Conservation (phyloP, 2,888 invertebrate genomes). For the Drosophila fulvimacula region DNA sequence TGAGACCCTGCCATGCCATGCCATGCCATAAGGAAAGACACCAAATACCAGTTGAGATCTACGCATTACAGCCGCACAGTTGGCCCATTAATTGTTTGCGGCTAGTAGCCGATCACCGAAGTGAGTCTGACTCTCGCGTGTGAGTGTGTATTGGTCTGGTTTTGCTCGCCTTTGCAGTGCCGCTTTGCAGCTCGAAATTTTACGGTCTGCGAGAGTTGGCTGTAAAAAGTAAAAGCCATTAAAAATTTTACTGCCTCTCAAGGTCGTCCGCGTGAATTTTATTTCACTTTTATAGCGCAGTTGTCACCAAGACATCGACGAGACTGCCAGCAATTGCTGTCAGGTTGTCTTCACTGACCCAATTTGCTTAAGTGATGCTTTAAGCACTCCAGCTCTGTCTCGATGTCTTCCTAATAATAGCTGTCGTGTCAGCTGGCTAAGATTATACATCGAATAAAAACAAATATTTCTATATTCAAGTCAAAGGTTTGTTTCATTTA, state of each 20-base stretch:
- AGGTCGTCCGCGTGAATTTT: conserved; percentile 83
- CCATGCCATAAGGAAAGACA: not conserved
- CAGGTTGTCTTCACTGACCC: conserved; percentile 60
- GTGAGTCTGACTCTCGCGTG: conserved; percentile 11
- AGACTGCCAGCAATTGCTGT: conserved; percentile 39
- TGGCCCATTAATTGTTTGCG: conserved; percentile 66
- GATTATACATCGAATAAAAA: not conserved
- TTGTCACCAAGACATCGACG: conserved; percentile 47
- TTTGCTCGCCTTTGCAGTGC: conserved; percentile 44
- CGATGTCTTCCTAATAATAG: conserved; percentile 13
- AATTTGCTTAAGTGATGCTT: conserved; percentile 46
- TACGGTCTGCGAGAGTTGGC: conserved; percentile 73
- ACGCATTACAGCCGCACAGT: conserved; percentile 65
- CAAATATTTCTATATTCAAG: not conserved
- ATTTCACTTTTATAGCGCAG: conserved; percentile 68
- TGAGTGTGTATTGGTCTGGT: conserved; percentile 21
- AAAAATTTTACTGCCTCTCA: conserved; percentile 84
- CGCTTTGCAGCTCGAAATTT: conserved; percentile 55
- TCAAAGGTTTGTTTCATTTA: not conserved
- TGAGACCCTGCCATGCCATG: not conserved
- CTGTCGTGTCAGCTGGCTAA: not conserved
- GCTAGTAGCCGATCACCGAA: conserved; percentile 63
- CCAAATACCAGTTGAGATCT: conserved; percentile 50
- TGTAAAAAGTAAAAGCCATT: conserved; percentile 84
- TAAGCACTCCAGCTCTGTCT: conserved; percentile 29